Conservation (phyloP, 2,888 invertebrate genomes). For the Proisotoma minuta region DNA sequence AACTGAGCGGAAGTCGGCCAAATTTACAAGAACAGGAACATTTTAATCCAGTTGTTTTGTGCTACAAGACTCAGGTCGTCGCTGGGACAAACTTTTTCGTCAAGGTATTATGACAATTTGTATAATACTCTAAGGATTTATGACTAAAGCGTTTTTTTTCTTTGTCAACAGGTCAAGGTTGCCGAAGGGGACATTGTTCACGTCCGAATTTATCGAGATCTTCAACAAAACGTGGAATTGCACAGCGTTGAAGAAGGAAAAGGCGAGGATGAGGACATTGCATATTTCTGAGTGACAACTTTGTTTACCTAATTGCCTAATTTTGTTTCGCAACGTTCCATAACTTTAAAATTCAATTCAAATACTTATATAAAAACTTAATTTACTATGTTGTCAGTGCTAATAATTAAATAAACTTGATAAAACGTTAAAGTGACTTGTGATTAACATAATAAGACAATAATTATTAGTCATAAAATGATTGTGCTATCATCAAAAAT, state of each 20-base stretch:
- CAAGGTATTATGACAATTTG: too few species aligned
- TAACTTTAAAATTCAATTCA: too few species aligned
- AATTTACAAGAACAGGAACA: not conserved
- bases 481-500: too few species aligned
- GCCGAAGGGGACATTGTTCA: slow-evolving; percentile 50
- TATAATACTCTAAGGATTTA: too few species aligned
- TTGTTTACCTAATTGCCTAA: not conserved
- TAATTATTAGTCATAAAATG: too few species aligned
- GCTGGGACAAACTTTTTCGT: slow-evolving; percentile 53
- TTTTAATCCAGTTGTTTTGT: slow-evolving; percentile 23
- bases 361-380: too few species aligned
- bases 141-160: too few species aligned
- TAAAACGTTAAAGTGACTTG: too few species aligned
- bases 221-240: slow-evolving; percentile 48
- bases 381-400: too few species aligned
- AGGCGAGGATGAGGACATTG: slow-evolving; percentile 47
- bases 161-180: slow-evolving; percentile 44
- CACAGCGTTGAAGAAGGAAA: slow-evolving; percentile 48
- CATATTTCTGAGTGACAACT: slow-evolving; percentile 47
- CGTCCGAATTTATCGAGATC: slow-evolving; percentile 50
- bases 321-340: too few species aligned
- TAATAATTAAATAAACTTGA: too few species aligned
- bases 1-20: slow-evolving; percentile 20
- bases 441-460: too few species aligned
- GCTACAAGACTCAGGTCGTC: slow-evolving; percentile 51